Evolutionary conservation across 2,113 vertebrate genomes (phyloP).

Genomic region (Xenus cinereus): DNA sequence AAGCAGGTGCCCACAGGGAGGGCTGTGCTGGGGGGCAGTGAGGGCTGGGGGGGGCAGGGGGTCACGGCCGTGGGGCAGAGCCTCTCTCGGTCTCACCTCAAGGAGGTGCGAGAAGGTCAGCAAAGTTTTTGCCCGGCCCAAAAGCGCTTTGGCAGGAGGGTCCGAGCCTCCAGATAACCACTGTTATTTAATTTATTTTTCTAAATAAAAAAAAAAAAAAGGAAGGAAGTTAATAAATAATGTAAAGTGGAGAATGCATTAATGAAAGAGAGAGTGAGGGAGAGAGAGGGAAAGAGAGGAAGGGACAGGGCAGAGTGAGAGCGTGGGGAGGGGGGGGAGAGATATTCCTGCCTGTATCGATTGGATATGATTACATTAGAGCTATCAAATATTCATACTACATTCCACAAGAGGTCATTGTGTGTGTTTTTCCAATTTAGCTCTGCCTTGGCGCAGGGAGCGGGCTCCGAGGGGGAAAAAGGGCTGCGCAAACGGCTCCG

Average conservation of each 20-base stretch:
- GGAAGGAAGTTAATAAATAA: slow-evolving; percentile 79
- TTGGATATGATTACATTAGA: slow-evolving; percentile 76
- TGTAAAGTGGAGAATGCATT: slow-evolving; percentile 74
- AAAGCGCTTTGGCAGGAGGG: neutral
- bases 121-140: neutral
- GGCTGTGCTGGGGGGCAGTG: neutral
- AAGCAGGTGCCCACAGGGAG: rapidly evolving
- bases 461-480: neutral
- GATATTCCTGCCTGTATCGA: slow-evolving; percentile 74
- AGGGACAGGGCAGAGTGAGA: slow-evolving; percentile 58
- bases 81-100: neutral
- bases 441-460: slow-evolving; percentile 1
- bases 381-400: slow-evolving; percentile 77
- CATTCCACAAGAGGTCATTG: slow-evolving; percentile 73
- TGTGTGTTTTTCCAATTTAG: slow-evolving; percentile 53
- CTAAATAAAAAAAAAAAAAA: slow-evolving; percentile 41
- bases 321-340: neutral
- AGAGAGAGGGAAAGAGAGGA: slow-evolving; percentile 51
- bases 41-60: neutral
- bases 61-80: rapidly evolving
- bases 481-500: neutral
- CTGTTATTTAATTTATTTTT: slow-evolving; percentile 71
- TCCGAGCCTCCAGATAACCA: slow-evolving; percentile 19
- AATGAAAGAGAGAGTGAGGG: slow-evolving; percentile 66
- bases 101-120: neutral